phyloP scores from a whole-genome alignment of 2,113 vertebrate species.

The Propithecus coquereli region DNA sequence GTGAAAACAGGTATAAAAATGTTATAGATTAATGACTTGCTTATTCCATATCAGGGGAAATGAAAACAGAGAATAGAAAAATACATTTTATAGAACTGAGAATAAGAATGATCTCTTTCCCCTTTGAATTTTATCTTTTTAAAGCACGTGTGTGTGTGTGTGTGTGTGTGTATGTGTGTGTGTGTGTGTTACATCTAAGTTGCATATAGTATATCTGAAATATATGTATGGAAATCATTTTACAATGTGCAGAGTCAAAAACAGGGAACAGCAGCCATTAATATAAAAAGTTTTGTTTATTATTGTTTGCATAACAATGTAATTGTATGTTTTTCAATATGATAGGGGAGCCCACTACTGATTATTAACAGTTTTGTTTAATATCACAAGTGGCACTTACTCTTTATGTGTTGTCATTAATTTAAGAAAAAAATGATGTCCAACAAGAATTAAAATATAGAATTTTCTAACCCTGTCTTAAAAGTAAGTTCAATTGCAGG shows the following conservation, averaged over 20 bases:
- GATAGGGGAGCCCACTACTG: not conserved
- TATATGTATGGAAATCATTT: rapidly evolving
- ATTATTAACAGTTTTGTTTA: not conserved
- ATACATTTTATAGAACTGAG: not conserved
- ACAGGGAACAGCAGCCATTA: not conserved
- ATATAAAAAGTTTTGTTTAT: not conserved
- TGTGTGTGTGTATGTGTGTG: not conserved
- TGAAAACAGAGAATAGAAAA: not conserved
- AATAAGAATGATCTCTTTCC: not conserved
- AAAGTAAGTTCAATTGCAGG: constrained; percentile 5
- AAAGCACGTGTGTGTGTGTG: not conserved
- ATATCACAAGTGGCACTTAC: not conserved
- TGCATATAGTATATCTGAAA: not conserved
- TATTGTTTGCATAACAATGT: not conserved
- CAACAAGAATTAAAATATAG: constrained; percentile 11
- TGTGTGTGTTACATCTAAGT: not conserved
- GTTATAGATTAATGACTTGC: not conserved
- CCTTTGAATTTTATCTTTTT: not conserved
- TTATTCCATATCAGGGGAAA: not conserved
- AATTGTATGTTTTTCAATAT: not conserved
- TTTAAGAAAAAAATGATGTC: constrained; percentile 14
- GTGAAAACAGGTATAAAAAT: not conserved
- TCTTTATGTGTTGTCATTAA: not conserved
- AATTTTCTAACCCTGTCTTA: constrained; percentile 13
- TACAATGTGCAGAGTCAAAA: not conserved